Evolutionary conservation across 2,113 vertebrate species (phyloP).

Genomic region (Catharus fuscescens): DNA sequence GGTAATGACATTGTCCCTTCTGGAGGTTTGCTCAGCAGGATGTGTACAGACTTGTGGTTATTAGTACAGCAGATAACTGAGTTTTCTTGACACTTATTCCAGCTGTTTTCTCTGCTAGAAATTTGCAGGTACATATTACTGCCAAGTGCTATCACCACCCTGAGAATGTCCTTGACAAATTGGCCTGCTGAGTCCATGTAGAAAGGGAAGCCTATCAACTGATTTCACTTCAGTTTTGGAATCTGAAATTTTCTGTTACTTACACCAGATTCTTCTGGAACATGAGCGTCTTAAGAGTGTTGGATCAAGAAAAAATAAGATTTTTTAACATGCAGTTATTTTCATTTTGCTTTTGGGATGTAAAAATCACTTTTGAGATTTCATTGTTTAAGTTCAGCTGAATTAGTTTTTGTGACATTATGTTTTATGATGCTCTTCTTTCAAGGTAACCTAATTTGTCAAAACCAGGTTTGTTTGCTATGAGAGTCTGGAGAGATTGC

Average conservation of each 20-base stretch:
- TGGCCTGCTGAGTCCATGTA: neutral
- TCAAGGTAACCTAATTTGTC: neutral
- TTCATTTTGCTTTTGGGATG: neutral
- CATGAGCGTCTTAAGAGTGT: neutral
- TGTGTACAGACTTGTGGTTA: constrained; percentile 20
- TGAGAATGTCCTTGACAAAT: constrained; percentile 27
- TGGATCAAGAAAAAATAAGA: neutral
- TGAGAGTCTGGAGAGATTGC: neutral
- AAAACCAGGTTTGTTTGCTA: neutral
- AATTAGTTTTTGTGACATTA: neutral
- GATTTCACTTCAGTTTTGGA: neutral
- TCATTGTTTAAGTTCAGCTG: neutral
- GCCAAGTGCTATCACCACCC: neutral
- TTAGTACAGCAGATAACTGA: constrained; percentile 35
- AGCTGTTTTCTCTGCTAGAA: constrained; percentile 41
- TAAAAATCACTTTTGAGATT: neutral
- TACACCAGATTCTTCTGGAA: neutral
- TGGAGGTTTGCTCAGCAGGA: constrained; percentile 52
- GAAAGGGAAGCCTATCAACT: neutral
- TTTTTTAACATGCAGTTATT: neutral
- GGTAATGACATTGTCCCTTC: constrained; percentile 43
- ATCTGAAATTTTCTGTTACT: neutral
- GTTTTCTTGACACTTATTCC: constrained; percentile 26
- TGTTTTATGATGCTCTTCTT: neutral
- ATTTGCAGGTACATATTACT: constrained; percentile 1